Percentiles rank a stretch among this genome's conserved stretches.
These are phyloP conservation scores for Erynnis tages DNA, from an alignment of 2,888 invertebrate species.

Conservation along the genomic window DNA sequence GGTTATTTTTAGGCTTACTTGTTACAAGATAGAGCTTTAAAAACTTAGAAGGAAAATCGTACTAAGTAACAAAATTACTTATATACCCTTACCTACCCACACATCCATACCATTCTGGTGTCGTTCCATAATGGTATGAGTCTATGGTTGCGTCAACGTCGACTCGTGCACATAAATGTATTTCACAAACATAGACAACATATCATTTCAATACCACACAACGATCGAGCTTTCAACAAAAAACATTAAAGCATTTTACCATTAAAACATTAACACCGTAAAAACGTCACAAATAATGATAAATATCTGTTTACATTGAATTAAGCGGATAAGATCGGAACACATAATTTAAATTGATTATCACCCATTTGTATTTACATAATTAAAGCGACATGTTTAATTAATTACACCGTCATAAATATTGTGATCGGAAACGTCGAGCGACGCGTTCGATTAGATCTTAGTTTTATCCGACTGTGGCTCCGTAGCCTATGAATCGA, in stretches of 20 bases:
- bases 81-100: constrained; percentile 81
- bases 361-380: constrained; percentile 76
- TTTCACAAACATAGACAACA: constrained; percentile 45
- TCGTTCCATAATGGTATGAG: constrained; percentile 80
- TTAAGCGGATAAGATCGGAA: constrained; percentile 66
- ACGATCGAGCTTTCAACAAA: constrained; percentile 46
- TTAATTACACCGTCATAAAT: constrained; percentile 76
- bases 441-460: constrained; percentile 70
- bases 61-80: constrained; percentile 37
- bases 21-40: background rate
- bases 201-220: constrained; percentile 51
- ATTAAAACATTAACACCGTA: constrained; percentile 56
- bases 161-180: constrained; percentile 45
- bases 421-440: constrained; percentile 60
- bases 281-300: constrained; percentile 69
- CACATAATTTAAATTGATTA: constrained; percentile 76
- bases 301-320: constrained; percentile 76
- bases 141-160: constrained; percentile 49
- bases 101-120: constrained; percentile 83
- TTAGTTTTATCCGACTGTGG: constrained; percentile 69
- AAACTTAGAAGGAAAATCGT: constrained; percentile 1
- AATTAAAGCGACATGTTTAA: constrained; percentile 76
- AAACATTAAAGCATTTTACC: constrained; percentile 53
- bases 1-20: too few species aligned
- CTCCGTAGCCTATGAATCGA: constrained; percentile 59